phyloP scores from a whole-genome alignment of 92 coral and sea anemone species.

The Palythoa caribaeorum region DNA sequence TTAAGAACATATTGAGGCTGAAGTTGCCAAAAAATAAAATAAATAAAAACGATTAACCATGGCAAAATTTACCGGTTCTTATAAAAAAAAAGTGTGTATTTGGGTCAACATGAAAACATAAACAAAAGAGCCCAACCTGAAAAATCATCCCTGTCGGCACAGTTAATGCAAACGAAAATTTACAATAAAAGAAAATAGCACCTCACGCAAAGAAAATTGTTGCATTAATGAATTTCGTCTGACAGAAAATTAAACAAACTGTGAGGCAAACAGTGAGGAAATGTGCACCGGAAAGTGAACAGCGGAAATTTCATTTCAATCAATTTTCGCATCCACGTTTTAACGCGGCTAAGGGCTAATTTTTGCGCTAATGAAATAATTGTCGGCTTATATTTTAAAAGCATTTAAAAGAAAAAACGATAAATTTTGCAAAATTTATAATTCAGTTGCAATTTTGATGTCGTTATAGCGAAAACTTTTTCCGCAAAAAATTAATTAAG shows the following conservation, averaged over 20 bases:
- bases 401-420: neutral
- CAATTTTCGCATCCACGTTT: neutral
- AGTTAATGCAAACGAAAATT: neutral
- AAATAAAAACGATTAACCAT: too few relatives aligned
- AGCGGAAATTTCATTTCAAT: constrained; percentile 24
- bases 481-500: neutral
- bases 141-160: neutral
- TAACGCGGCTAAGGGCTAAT: neutral
- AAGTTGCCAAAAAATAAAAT: too few relatives aligned
- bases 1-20: neutral
- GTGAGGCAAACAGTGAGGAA: neutral
- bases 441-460: neutral
- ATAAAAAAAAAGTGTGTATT: neutral
- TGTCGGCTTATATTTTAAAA: neutral
- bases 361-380: neutral
- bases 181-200: neutral
- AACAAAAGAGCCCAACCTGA: neutral
- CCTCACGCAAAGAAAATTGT: neutral
- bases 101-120: neutral
- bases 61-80: too few relatives aligned
- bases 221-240: neutral
- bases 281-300: neutral
- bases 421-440: neutral
- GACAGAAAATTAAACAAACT: too few relatives aligned
- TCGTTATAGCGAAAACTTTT: neutral